These are phyloP conservation scores for Ecliptopera silaceata DNA, from an alignment of 2,888 invertebrate genomes.

Conservation along the genomic window DNA sequence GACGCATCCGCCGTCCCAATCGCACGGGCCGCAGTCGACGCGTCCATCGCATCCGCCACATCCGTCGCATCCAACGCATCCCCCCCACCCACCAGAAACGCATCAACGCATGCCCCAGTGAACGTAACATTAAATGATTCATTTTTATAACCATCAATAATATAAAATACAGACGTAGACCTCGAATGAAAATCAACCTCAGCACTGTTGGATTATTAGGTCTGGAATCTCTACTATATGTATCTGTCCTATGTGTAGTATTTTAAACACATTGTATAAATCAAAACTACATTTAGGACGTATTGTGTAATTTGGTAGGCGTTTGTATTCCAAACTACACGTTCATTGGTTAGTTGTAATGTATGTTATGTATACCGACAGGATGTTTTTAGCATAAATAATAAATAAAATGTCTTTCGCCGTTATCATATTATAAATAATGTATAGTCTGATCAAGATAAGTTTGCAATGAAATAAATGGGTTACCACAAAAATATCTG, in stretches of 20 bases:
- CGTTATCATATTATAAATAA: no score
- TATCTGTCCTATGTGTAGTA: background rate
- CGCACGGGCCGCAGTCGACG: background rate
- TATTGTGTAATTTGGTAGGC: no score
- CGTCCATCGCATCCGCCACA: conserved; percentile 21
- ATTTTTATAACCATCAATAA: background rate
- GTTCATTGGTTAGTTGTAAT: no score
- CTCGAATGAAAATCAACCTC: no score
- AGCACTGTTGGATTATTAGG: background rate
- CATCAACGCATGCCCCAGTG: conserved; percentile 54
- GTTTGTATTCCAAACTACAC: no score
- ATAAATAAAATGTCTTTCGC: no score
- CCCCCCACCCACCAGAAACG: conserved; percentile 27
- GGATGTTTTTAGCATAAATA: no score
- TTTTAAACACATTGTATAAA: background rate
- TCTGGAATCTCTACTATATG: background rate
- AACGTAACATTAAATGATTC: conserved; percentile 10
- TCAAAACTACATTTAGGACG: no score
- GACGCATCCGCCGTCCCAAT: background rate
- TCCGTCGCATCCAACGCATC: conserved; percentile 12
- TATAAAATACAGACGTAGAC: background rate
- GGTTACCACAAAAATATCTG: no score
- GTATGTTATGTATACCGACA: no score
- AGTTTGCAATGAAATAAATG: no score
- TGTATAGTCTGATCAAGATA: no score